These are phyloP conservation scores for Propsilocerus akamusi DNA, from an alignment of 1,140 invertebrate species.

Conservation along the genomic window DNA sequence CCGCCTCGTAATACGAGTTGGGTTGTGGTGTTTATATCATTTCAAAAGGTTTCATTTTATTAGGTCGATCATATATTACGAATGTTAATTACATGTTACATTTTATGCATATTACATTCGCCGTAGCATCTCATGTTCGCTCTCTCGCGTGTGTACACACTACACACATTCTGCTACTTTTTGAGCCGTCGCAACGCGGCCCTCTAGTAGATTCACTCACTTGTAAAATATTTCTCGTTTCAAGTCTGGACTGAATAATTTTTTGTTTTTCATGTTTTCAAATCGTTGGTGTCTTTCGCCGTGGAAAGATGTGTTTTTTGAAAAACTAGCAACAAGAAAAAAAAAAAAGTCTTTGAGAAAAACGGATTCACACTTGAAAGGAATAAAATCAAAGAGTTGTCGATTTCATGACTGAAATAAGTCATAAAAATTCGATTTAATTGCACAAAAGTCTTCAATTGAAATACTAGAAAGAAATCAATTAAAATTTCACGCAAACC, in stretches of 20 bases:
- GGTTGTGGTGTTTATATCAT: no score
- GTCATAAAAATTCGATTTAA: no score
- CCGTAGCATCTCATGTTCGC: background rate
- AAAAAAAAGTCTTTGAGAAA: background rate
- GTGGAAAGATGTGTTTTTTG: background rate
- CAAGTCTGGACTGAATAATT: no score
- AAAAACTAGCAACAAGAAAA: background rate
- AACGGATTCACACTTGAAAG: no score
- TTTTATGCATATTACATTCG: background rate
- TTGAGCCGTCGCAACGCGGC: no score
- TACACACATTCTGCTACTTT: background rate
- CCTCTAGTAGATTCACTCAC: background rate
- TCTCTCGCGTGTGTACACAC: background rate
- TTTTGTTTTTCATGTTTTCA: no score
- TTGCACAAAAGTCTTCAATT: no score
- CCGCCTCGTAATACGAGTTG: background rate
- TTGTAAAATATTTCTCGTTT: no score
- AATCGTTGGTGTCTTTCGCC: background rate
- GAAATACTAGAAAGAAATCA: no score
- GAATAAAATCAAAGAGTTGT: no score
- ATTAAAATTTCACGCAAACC: no score
- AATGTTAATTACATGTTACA: slow-evolving; percentile 1
- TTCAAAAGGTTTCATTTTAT: background rate
- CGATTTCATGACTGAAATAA: no score
- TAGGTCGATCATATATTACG: background rate